Conservation (phyloP, 2,113 vertebrate genomes). For the Tor tambroides region DNA sequence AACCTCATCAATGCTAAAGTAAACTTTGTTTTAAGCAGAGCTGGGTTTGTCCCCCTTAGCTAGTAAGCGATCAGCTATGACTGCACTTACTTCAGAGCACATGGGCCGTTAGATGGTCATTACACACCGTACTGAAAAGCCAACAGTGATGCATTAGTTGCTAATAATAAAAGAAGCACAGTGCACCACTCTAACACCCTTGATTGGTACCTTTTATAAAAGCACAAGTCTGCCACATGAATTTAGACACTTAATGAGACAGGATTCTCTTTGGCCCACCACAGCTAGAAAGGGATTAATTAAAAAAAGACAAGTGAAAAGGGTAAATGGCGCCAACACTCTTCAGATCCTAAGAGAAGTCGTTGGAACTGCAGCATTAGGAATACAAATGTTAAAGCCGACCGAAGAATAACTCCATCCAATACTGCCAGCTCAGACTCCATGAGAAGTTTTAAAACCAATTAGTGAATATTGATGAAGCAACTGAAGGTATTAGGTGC, state of each 20-base stretch:
- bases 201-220: slow-evolving; percentile 11
- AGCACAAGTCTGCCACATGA: slow-evolving; percentile 17
- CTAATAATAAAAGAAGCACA: slow-evolving; percentile 32
- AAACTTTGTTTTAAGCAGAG: slow-evolving; percentile 25
- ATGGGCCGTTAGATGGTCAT: neutral
- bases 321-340: neutral
- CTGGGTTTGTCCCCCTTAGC: neutral
- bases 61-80: slow-evolving; percentile 12
- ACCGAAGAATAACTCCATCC: slow-evolving; percentile 44
- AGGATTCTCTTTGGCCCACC: slow-evolving; percentile 19
- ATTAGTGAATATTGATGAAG: slow-evolving; percentile 58
- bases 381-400: slow-evolving; percentile 39
- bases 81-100: slow-evolving; percentile 14
- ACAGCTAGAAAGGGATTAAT: slow-evolving; percentile 5
- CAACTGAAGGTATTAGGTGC: slow-evolving; percentile 35
- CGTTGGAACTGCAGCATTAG: slow-evolving; percentile 44
- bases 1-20: slow-evolving; percentile 7
- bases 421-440: slow-evolving; percentile 53
- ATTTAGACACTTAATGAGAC: slow-evolving; percentile 37
- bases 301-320: slow-evolving; percentile 16
- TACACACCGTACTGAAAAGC: neutral
- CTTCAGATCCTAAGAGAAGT: slow-evolving; percentile 36
- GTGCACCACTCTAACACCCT: slow-evolving; percentile 2
- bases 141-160: slow-evolving; percentile 11
- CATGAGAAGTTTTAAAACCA: slow-evolving; percentile 53